Conservation (phyloP, 2,113 vertebrate species). For the Lepus europaeus region DNA sequence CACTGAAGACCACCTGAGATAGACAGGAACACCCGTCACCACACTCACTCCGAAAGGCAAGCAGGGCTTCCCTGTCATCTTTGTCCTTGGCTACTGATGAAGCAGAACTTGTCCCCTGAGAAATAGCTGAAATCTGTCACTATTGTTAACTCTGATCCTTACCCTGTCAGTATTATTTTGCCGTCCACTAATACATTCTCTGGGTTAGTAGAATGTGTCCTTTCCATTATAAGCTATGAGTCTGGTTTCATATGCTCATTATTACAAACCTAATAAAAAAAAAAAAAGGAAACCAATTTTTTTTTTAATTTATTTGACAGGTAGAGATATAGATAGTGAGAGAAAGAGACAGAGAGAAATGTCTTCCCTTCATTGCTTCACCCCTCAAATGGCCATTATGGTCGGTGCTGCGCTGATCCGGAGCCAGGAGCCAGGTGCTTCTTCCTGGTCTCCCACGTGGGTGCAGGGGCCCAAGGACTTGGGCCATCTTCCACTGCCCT, state of each 20-base stretch:
- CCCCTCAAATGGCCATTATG: too few species aligned
- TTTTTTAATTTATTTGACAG: too few species aligned
- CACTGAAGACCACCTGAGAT: background rate
- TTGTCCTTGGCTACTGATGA: background rate
- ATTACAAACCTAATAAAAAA: background rate
- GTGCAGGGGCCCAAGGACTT: too few species aligned
- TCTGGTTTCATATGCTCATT: background rate
- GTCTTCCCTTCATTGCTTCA: too few species aligned
- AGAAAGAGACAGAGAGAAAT: too few species aligned
- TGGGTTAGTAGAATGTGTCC: background rate
- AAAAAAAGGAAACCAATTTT: background rate
- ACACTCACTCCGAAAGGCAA: background rate
- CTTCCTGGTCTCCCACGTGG: too few species aligned
- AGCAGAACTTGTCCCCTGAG: background rate
- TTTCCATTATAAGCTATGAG: background rate
- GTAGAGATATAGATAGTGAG: too few species aligned
- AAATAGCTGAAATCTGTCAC: background rate
- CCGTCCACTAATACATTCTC: constrained; percentile 2
- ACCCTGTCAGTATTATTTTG: background rate
- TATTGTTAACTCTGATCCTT: background rate
- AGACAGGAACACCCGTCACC: background rate
- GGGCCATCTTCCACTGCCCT: too few species aligned
- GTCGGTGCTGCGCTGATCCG: too few species aligned
- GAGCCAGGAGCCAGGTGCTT: too few species aligned
- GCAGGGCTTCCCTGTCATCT: background rate